Conservation (phyloP, 30 jellyfish, hydroid and myxozoan species). For the Turritopsis dohrnii region DNA sequence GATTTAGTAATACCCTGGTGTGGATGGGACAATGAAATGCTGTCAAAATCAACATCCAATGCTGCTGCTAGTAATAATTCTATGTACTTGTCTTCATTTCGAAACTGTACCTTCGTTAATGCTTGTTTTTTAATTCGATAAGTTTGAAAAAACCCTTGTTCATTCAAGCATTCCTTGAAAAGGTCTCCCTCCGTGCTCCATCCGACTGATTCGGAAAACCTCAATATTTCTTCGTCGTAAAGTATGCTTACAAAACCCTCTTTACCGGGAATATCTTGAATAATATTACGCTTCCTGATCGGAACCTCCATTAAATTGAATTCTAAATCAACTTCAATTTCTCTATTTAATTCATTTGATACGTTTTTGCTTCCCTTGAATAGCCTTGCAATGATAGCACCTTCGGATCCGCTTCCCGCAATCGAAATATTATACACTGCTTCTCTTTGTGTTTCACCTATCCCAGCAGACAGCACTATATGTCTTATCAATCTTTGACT, state of each 20-base stretch:
- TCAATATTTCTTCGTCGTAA: not conserved
- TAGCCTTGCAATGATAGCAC: slow-evolving; percentile 18
- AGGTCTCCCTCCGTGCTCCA: not conserved
- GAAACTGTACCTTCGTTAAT: not conserved
- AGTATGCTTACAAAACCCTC: not conserved
- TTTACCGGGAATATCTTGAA: slow-evolving; percentile 8
- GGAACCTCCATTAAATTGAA: not conserved
- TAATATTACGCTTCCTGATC: too few species aligned
- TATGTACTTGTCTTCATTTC: not conserved
- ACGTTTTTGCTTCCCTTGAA: not conserved
- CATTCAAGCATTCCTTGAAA: not conserved
- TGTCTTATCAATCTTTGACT: not conserved
- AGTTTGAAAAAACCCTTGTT: slow-evolving; percentile 10
- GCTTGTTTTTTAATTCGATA: not conserved
- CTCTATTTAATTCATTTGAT: slow-evolving; percentile 8
- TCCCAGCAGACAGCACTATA: not conserved
- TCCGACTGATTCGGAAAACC: not conserved
- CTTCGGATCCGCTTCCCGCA: slow-evolving; percentile 23
- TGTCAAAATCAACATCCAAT: not conserved
- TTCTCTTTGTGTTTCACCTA: slow-evolving; percentile 12
- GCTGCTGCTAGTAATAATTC: slow-evolving; percentile 3
- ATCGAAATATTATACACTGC: not conserved
- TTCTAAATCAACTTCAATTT: slow-evolving; percentile 28
- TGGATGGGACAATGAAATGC: not conserved
- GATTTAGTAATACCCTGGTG: slow-evolving; percentile 14